Base-by-base conservation (phyloP, 2,888 invertebrate genomes). In the Drosophila mercatorum region DNA sequence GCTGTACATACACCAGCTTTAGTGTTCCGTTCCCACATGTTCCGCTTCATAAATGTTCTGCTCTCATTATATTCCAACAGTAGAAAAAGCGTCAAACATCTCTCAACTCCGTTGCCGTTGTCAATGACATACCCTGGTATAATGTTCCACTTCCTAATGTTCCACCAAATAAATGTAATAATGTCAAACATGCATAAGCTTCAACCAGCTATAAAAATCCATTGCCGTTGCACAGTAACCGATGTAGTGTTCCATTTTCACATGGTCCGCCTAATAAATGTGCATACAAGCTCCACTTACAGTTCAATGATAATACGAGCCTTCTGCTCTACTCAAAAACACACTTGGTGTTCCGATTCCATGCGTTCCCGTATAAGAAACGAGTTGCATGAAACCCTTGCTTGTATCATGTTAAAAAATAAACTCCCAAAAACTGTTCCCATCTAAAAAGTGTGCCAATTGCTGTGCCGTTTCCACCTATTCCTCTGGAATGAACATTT, bases 21-120 rank as follows among this genome's bases (percentile, higher is more conserved):
- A 17, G 28, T 41, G 41, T 56, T 56, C 41, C 55, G 12, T 38
- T 36, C 26, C 36, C 52, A 14, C 22, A 14, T 53, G 52, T 53
- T 53, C 14, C 36, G 12, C 7, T 2, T 7, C 2, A 36, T 8
- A 36, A 52, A 12, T 52, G 11, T 17, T 34, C 34, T 34, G 12
- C 36, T 36, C 6, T 4, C 2, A 53, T 36, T 7, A 12, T 7
- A 51, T 17, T 38, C 2, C 14, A 38, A 10, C 17, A 7, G 8
- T 14, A n/a, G 17, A 14, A 6, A 34, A 34, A 3, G 34, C 31
- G 4, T 5, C 47, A 31, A 31, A 28, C 5, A 22, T 5, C 11
- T 22, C 44, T 22, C 22, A 22, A 14, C 12, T 52, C 1, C 8
- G 2, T 36, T 52, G 36, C 36, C 31, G 0, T n/a, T 31, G n/a